Evolutionary conservation across 2,888 invertebrate genomes (phyloP), one percentile per base, ranked within the genome.

Genomic region (Oeneis ivallda): DNA sequence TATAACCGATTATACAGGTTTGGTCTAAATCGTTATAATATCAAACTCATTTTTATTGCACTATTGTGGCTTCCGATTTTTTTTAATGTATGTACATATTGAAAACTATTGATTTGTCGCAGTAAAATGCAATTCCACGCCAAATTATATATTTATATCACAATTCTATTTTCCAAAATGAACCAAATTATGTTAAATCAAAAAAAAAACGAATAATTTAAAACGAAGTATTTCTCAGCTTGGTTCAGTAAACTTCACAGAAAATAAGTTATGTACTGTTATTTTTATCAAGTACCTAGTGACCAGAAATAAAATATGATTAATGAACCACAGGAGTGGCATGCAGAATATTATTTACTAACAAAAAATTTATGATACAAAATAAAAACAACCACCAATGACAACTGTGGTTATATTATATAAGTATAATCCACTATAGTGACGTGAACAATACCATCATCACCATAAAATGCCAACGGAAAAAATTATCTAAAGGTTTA

Each of bases 1-100:
- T 67, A 62, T 65, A 65, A 57, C 43, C 56, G 58, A 58, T 62
- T 58, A 62, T 62, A 65, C 65, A 65, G 37, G 53, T 67, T 67
- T 62, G 67, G 65, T 67, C 65, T 45, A 53, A 62, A 65, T 6
- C 32, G 32, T 45, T 60, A 50, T 60, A 37, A 60, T 60, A 50
- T 26, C 60, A 49, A 11, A 37, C 11, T 59, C 17, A 17, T 49
- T 47, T 13, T 15, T 9, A 19, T 19, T 4, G 11, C 9, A 3
- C 49, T 2, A 34, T 49, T 58, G 58, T 45, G 43, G 47, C 1
- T 45, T 32, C 45, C 8, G 52, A n/a, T 17, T 19, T 26, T n/a
- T 45, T 49, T 49, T 8, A 19, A 49, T 49, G 17, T 9, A 17
- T 10, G 26, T 26, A 26, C 7, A 49, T 19, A 17, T 49, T 17